phyloP scores from a whole-genome alignment of 37 sponge, comb jelly and placozoan genomes.

The Petrosia ficiformis region DNA sequence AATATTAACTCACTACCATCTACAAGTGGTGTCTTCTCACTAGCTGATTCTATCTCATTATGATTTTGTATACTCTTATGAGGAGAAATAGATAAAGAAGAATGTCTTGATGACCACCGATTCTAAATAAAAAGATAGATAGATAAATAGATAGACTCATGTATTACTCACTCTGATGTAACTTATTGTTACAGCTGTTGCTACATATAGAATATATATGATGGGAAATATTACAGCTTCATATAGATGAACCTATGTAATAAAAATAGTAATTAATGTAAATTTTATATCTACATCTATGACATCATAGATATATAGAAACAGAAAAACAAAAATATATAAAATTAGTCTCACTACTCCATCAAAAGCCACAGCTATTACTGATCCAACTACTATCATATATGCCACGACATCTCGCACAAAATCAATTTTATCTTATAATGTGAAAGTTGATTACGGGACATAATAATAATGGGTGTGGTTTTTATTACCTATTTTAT shows the following conservation, averaged over 20 bases:
- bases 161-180: constrained; percentile 61
- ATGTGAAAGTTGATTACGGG: not conserved
- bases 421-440: constrained; percentile 61
- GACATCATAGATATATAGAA: no score
- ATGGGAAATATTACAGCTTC: constrained; percentile 74
- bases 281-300: not conserved
- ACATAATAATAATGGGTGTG: not conserved
- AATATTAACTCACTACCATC: not conserved
- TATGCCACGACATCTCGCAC: constrained; percentile 67
- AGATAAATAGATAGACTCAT: no score
- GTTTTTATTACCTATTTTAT: constrained; percentile 46
- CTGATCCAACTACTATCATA: constrained; percentile 54
- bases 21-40: not conserved
- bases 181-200: constrained; percentile 43
- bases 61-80: no score
- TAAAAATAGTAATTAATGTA: not conserved
- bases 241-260: constrained; percentile 51
- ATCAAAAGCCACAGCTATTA: constrained; percentile 65
- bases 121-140: no score
- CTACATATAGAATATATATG: constrained; percentile 75
- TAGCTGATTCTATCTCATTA: not conserved
- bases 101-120: no score
- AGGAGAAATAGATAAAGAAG: no score
- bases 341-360: constrained; percentile 44
- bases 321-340: no score